Conservation (phyloP, 30 jellyfish, hydroid and myxozoan genomes). For the Turritopsis dohrnii region DNA sequence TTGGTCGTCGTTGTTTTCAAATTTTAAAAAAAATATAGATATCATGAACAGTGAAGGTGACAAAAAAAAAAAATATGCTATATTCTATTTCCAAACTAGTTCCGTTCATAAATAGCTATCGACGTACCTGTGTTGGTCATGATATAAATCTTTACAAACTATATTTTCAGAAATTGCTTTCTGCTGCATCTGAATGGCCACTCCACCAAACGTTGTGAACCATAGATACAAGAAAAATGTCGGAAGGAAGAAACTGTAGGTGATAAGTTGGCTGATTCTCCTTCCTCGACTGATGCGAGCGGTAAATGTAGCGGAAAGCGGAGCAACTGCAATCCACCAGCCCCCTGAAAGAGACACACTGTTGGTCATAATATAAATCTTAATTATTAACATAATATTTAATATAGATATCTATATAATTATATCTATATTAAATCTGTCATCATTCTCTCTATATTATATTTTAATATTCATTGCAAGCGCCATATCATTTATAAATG, state of each 20-base stretch:
- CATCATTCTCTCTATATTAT: too few relatives aligned
- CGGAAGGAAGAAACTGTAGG: background rate
- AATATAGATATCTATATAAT: too few relatives aligned
- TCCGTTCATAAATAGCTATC: background rate
- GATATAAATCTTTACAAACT: background rate
- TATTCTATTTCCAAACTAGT: background rate
- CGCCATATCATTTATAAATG: too few relatives aligned
- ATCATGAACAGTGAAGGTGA: too few relatives aligned
- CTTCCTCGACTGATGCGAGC: slow-evolving; percentile 18
- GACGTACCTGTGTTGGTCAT: background rate
- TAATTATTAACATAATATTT: too few relatives aligned
- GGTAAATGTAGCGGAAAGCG: background rate
- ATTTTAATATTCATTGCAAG: too few relatives aligned
- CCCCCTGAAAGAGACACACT: slow-evolving; percentile 16
- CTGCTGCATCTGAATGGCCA: slow-evolving; percentile 3
- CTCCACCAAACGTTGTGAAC: slow-evolving; percentile 13
- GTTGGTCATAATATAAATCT: too few relatives aligned
- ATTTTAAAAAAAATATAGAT: too few relatives aligned
- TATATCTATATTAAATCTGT: too few relatives aligned
- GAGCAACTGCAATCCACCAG: slow-evolving; percentile 14
- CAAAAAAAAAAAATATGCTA: too few relatives aligned
- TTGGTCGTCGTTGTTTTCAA: too few relatives aligned
- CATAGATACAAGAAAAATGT: background rate
- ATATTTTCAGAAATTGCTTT: background rate
- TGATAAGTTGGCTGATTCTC: background rate